Percentiles rank a stretch among this genome's conserved stretches.
Evolutionary conservation across 2,797 vertebrate genomes (phyloP).

Genomic region (Mormyrus hasselquistii): DNA sequence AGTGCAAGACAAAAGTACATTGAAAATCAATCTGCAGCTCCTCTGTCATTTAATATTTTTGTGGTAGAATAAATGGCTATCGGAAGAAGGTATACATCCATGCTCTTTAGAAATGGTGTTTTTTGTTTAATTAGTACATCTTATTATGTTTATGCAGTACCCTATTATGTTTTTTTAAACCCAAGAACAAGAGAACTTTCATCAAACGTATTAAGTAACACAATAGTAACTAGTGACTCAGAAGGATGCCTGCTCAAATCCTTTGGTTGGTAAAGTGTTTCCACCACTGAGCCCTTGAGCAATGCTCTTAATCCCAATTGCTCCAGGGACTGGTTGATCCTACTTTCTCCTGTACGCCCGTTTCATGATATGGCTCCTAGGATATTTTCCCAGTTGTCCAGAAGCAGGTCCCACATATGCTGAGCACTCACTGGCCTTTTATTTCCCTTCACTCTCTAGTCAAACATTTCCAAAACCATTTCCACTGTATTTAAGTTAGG

Average conservation of each 20-base stretch:
- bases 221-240: background rate
- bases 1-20: background rate
- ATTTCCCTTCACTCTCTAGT: background rate
- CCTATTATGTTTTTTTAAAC: background rate
- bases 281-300: background rate
- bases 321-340: background rate
- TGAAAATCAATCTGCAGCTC: background rate
- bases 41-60: background rate
- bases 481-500: background rate
- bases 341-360: background rate
- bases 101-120: background rate
- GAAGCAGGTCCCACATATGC: background rate
- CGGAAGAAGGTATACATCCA: background rate
- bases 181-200: background rate
- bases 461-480: background rate
- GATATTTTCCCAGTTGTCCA: background rate
- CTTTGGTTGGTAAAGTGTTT: background rate
- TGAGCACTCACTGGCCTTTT: background rate
- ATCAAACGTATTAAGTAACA: background rate
- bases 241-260: background rate
- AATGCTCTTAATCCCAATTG: background rate
- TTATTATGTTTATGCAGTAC: background rate
- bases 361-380: background rate
- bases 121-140: background rate
- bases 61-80: background rate